Evolutionary conservation across 2,797 vertebrate genomes (phyloP).

Genomic region (Capromys pilorides): DNA sequence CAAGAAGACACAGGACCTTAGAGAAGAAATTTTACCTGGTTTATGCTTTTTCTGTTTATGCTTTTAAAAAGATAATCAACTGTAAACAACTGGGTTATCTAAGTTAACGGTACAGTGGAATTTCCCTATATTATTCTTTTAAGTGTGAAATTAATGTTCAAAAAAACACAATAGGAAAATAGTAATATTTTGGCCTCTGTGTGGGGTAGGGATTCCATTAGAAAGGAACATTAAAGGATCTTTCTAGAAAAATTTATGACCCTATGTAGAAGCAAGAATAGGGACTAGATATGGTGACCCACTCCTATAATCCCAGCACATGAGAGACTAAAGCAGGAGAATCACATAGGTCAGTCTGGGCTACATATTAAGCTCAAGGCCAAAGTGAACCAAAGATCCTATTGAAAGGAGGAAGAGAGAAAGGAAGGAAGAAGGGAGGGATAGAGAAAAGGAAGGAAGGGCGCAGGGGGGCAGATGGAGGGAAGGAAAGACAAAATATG

Average conservation of each 20-base stretch:
- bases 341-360: background rate
- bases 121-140: background rate
- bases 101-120: background rate
- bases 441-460: too few relatives aligned
- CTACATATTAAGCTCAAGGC: background rate
- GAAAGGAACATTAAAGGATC: conserved; percentile 8
- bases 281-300: background rate
- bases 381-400: background rate
- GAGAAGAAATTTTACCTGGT: background rate
- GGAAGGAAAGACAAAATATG: background rate
- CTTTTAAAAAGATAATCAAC: background rate
- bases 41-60: background rate
- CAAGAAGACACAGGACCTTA: background rate
- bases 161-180: background rate
- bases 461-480: too few relatives aligned
- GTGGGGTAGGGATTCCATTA: background rate
- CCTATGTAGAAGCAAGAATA: background rate
- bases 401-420: background rate
- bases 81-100: background rate
- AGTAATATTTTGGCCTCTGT: background rate
- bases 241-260: conserved; percentile 40
- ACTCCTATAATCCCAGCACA: background rate
- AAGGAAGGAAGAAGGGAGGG: too few relatives aligned
- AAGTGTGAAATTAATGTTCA: conserved; percentile 26
- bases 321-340: background rate